phyloP scores from a whole-genome alignment of 2,113 vertebrate species.

The Calyptomena viridis region DNA sequence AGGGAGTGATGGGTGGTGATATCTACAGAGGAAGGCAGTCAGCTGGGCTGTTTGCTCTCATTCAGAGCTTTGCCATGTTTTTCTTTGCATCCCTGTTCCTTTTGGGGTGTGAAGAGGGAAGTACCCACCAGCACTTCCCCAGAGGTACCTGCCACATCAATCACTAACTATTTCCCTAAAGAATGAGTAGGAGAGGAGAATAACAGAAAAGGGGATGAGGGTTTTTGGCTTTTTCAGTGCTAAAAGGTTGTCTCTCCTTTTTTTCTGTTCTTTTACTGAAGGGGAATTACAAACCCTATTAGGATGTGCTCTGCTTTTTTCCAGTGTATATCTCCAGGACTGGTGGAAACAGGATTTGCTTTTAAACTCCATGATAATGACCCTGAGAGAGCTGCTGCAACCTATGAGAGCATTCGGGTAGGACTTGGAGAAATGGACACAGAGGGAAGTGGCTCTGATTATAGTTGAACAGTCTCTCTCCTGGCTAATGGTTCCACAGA shows the following conservation, averaged over 20 bases:
- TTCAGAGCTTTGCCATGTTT: background rate
- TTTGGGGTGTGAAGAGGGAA: background rate
- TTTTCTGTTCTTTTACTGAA: background rate
- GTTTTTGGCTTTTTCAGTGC: background rate
- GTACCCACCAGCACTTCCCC: background rate
- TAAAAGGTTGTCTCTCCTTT: background rate
- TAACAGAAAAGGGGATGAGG: fast-evolving
- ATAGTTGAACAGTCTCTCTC: background rate
- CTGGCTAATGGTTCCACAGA: background rate
- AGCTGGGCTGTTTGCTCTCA: background rate
- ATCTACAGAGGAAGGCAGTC: background rate
- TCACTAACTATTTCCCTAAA: background rate
- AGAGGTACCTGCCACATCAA: background rate
- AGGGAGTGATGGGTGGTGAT: fast-evolving
- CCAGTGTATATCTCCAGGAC: conserved; percentile 93
- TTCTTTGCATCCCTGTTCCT: background rate
- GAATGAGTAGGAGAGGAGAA: background rate
- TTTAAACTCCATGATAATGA: conserved; percentile 92
- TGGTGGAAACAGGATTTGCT: conserved; percentile 94
- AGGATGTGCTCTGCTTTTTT: conserved; percentile 62
- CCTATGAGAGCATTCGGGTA: conserved; percentile 93
- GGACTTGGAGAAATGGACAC: conserved; percentile 16
- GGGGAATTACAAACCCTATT: conserved; percentile 44
- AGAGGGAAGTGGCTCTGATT: background rate
- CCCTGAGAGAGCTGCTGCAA: conserved; percentile 89